A percentile compares a stretch with the other conserved stretches of the same genome.
Conservation (phyloP, 2,797 vertebrate species). For the Phrynocephalus guinanensis region DNA sequence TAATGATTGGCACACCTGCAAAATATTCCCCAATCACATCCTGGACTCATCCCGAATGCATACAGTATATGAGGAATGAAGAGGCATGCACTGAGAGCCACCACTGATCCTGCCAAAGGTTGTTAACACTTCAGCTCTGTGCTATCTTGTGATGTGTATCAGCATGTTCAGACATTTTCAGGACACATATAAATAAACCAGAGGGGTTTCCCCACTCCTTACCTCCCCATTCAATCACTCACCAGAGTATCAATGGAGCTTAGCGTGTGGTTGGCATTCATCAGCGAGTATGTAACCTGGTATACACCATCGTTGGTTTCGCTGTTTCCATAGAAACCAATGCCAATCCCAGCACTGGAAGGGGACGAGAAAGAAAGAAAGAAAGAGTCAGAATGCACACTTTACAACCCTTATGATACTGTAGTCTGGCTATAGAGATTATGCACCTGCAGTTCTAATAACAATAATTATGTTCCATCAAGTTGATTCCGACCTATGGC, state of each 20-base stretch:
- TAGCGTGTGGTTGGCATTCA: conserved; percentile 93
- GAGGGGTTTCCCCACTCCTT: background rate
- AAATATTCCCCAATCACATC: background rate
- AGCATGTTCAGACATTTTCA: background rate
- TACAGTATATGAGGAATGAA: background rate
- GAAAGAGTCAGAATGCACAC: background rate
- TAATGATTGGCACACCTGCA: background rate
- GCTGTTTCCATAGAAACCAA: conserved; percentile 98
- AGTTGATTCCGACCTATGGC: too few relatives aligned
- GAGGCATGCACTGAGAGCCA: background rate
- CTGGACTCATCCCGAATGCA: background rate
- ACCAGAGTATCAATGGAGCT: conserved; percentile 91
- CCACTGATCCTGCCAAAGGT: background rate
- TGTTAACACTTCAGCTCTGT: background rate
- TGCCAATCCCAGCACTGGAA: conserved; percentile 89
- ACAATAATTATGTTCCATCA: too few relatives aligned
- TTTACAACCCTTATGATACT: background rate
- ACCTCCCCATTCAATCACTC: conserved; percentile 65
- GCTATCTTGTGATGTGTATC: background rate
- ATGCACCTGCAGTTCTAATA: background rate
- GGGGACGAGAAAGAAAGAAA: conserved; percentile 7
- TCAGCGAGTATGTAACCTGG: conserved; percentile 93
- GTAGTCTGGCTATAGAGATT: background rate
- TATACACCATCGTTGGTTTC: conserved; percentile 95
- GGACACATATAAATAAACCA: background rate